Evolutionary conservation across 2,888 invertebrate genomes (phyloP), one percentile per base, ranked within the genome.

Genomic region (Mythimna vitellina): DNA sequence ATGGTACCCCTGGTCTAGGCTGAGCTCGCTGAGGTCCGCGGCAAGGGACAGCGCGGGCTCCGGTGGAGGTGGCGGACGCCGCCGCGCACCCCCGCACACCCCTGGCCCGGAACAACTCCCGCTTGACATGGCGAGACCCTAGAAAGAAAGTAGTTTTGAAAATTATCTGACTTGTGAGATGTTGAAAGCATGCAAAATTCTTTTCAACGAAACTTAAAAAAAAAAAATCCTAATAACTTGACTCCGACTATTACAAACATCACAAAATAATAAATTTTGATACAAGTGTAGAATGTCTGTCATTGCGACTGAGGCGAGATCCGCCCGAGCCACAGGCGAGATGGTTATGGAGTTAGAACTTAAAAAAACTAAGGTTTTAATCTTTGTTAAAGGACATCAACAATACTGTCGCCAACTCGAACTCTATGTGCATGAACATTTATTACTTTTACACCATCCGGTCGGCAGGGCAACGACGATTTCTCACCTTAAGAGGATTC

Each of bases 1-100:
- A 86, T 98, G 98, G 94, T 98, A 98, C 2, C 98, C 98, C 92
- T 98, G 98, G 93, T 98, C 98, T 56, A 98, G 95, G 88, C 97
- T 97, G 57, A 98, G 97, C 88, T 96, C 95, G 78, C 96, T 96
- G 62, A 96, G 90, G 81, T 96, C 96, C 0, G 96, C 95, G 3
- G 95, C 93, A 14, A 96, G 91, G n/a, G 96, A 93, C 51, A 94
- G 90, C 2, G 93, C 92, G 1, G 95, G 95, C 88, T 95, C 95
- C 0, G 96, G 96, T 0, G 96, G 96, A 7, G 96, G 96, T 2
- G 96, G 96, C 12, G 96, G 95, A 8, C 96, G 89, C 17, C 96
- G 87, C 20, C 95, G 91, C 8, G 94, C 95, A 46, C 95, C 95
- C 35, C 95, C 94, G 61, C 95, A 95, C 67, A 93, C 90, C 49